Conservation (phyloP, 1,140 invertebrate species). For the Drosophila obscura region DNA sequence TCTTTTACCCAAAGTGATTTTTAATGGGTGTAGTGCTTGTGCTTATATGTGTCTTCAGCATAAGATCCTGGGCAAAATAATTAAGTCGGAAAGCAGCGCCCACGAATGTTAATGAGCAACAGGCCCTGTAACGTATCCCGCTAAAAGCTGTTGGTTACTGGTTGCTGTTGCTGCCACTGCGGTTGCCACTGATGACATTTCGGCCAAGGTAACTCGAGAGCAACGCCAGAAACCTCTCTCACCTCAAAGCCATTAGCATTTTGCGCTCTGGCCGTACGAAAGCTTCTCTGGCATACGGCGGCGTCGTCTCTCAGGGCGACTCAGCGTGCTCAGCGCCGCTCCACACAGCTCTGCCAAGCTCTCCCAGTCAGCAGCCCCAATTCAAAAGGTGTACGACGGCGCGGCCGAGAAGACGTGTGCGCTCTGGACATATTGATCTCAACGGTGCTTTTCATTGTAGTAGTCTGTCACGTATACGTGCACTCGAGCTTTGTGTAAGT, state of each 20-base stretch:
- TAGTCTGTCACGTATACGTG: slow-evolving; percentile 47
- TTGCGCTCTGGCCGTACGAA: slow-evolving; percentile 16
- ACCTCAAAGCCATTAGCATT: slow-evolving; percentile 2
- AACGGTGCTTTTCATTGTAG: slow-evolving; percentile 67
- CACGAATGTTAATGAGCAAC: slow-evolving; percentile 22
- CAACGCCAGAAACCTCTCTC: background rate
- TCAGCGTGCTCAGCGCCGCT: slow-evolving; percentile 53
- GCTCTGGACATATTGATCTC: slow-evolving; percentile 71
- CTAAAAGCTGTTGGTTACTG: slow-evolving; percentile 33
- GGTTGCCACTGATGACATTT: slow-evolving; percentile 47
- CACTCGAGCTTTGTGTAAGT: slow-evolving; percentile 1
- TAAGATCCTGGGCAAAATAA: too few relatives aligned
- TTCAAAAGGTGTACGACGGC: slow-evolving; percentile 68
- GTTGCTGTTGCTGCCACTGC: slow-evolving; percentile 12
- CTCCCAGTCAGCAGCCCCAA: background rate
- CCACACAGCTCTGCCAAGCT: background rate
- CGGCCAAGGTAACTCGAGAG: slow-evolving; percentile 66
- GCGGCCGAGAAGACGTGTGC: slow-evolving; percentile 64
- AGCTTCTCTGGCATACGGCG: slow-evolving; percentile 5
- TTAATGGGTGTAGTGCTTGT: too few relatives aligned
- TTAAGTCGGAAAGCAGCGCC: too few relatives aligned
- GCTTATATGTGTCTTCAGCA: too few relatives aligned
- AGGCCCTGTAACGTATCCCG: slow-evolving; percentile 15
- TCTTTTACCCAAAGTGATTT: too few relatives aligned
- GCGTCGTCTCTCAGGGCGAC: slow-evolving; percentile 32